These are phyloP conservation scores for Neelides sp. DNA, from an alignment of 1,140 invertebrate genomes.

Conservation along the genomic window DNA sequence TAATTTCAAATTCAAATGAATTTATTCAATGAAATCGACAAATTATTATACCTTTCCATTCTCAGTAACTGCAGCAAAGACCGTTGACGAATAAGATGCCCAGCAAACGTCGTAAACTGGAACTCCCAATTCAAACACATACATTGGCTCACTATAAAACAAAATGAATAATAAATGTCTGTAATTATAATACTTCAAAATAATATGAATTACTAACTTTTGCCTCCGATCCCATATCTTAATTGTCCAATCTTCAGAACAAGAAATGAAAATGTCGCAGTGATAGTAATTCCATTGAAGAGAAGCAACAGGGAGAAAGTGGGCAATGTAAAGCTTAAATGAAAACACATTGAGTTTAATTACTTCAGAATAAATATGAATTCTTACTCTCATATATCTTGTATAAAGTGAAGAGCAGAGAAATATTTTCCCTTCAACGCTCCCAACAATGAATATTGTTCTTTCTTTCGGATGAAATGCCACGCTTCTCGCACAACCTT, in stretches of 20 bases:
- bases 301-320: constrained; percentile 74
- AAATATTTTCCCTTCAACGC: constrained; percentile 78
- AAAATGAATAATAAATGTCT: neutral
- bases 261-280: constrained; percentile 72
- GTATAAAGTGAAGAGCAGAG: constrained; percentile 78
- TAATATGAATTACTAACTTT: constrained; percentile 30
- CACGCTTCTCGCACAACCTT: constrained; percentile 71
- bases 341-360: too few species aligned
- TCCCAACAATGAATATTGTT: constrained; percentile 73
- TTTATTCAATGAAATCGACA: constrained; percentile 16
- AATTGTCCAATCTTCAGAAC: constrained; percentile 79
- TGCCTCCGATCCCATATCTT: constrained; percentile 74
- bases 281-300: constrained; percentile 79
- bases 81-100: constrained; percentile 87
- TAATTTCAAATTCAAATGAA: neutral
- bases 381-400: too few species aligned
- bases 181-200: too few species aligned
- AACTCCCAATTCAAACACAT: constrained; percentile 77
- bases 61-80: constrained; percentile 76
- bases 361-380: too few species aligned
- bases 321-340: constrained; percentile 60
- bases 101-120: constrained; percentile 82
- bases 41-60: constrained; percentile 58
- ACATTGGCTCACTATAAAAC: constrained; percentile 60
- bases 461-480: constrained; percentile 67